phyloP scores from a whole-genome alignment of 2,797 vertebrate genomes.

The Cygnus olor region DNA sequence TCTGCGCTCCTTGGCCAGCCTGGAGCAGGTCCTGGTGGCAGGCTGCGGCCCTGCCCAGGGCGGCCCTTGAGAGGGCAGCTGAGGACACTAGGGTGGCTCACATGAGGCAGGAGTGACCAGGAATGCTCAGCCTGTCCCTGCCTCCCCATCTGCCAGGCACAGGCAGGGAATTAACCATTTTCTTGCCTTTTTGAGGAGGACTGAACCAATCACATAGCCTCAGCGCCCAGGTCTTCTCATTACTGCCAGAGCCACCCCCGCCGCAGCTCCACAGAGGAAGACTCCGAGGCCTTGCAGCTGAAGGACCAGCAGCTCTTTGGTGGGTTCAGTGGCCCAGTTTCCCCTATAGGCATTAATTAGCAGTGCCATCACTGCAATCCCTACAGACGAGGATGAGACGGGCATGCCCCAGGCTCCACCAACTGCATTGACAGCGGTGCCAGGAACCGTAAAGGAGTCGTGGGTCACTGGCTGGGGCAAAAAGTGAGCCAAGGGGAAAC shows the following conservation, averaged over 20 bases:
- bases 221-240: background rate
- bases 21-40: background rate
- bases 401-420: background rate
- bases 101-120: background rate
- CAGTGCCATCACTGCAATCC: background rate
- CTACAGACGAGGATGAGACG: accelerated
- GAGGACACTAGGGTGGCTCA: background rate
- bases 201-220: accelerated
- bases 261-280: accelerated
- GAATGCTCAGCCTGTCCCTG: background rate
- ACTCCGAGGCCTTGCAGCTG: background rate
- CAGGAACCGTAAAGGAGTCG: background rate
- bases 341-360: background rate
- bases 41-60: background rate
- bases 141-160: background rate
- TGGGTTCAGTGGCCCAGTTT: background rate
- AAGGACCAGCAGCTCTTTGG: background rate
- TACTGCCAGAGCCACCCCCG: background rate
- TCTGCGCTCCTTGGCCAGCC: background rate
- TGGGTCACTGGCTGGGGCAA: background rate
- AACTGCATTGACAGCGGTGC: background rate
- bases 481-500: background rate
- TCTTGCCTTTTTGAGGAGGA: background rate
- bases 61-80: background rate
- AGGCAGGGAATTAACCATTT: background rate